Percentiles rank a stretch among this genome's conserved stretches.
Evolutionary conservation across 2,113 vertebrate species (phyloP).

Genomic region (Lates calcarifer): DNA sequence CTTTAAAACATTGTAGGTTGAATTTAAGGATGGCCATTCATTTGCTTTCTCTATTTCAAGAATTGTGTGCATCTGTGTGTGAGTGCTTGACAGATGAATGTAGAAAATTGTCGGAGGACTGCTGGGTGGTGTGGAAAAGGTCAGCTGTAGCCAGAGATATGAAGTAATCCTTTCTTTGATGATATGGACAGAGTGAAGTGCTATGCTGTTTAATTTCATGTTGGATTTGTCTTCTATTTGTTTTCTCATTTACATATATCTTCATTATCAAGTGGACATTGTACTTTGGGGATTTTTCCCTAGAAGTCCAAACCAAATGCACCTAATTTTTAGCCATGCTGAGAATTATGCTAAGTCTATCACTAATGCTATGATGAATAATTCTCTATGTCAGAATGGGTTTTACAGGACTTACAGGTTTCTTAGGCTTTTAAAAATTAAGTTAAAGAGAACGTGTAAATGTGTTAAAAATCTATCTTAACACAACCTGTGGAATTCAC

Average conservation of each 20-base stretch:
- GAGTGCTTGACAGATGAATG: slow-evolving; percentile 33
- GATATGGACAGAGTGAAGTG: not conserved
- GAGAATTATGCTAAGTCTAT: not conserved
- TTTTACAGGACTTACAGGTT: not conserved
- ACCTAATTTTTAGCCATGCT: not conserved
- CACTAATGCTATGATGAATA: not conserved
- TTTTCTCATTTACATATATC: not conserved
- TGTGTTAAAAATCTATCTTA: not conserved
- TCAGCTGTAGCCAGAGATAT: slow-evolving; percentile 4
- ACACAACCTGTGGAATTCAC: no score
- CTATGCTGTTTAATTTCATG: not conserved
- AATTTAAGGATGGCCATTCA: slow-evolving; percentile 63
- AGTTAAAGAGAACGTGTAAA: no score
- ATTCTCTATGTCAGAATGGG: not conserved
- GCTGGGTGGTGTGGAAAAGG: slow-evolving; percentile 20
- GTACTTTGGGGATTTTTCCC: not conserved
- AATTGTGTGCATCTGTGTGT: not conserved
- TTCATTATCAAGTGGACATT: not conserved
- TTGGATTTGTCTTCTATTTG: not conserved
- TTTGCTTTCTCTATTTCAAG: slow-evolving; percentile 41
- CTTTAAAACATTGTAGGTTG: slow-evolving; percentile 53
- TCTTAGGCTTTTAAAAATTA: not conserved
- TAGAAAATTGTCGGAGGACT: slow-evolving; percentile 3
- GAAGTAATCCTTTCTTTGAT: slow-evolving; percentile 2
- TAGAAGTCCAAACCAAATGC: not conserved